phyloP scores from a whole-genome alignment of 2,888 invertebrate genomes.

The Malthinus seriepunctatus region DNA sequence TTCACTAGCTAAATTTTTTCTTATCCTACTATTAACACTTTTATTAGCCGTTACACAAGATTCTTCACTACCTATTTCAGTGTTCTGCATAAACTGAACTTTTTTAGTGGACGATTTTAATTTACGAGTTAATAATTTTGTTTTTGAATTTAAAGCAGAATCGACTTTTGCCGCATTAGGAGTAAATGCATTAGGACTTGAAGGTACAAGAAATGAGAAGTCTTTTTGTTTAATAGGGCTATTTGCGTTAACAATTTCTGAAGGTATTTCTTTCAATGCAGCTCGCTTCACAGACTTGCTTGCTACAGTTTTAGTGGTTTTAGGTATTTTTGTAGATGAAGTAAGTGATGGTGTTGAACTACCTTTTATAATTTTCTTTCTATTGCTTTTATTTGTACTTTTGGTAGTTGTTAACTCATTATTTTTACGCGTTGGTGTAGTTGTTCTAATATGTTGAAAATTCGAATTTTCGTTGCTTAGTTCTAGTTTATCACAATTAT shows the following conservation, averaged over 20 bases:
- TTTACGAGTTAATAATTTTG: conserved; percentile 26
- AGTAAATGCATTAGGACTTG: conserved; percentile 27
- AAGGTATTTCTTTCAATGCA: neutral
- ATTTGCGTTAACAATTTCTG: too few relatives aligned
- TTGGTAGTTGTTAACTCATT: too few relatives aligned
- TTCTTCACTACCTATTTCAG: neutral
- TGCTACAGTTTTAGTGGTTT: too few relatives aligned
- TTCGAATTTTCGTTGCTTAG: neutral
- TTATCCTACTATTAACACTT: neutral
- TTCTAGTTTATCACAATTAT: neutral
- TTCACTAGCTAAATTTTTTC: too few relatives aligned
- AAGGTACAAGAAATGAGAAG: conserved; percentile 3
- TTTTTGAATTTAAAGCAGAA: conserved; percentile 10
- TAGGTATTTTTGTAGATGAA: too few relatives aligned
- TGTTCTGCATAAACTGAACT: neutral
- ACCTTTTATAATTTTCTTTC: too few relatives aligned
- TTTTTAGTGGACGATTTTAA: conserved; percentile 16
- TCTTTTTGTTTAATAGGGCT: too few relatives aligned
- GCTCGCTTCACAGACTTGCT: neutral
- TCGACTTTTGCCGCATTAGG: conserved; percentile 21
- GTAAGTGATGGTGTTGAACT: too few relatives aligned
- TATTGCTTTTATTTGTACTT: too few relatives aligned
- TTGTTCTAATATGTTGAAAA: neutral
- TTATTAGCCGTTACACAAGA: neutral
- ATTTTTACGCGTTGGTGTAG: neutral